These are phyloP conservation scores for Sebastes kiyomatsui DNA, from an alignment of 2,797 vertebrate genomes.

Conservation along the genomic window DNA sequence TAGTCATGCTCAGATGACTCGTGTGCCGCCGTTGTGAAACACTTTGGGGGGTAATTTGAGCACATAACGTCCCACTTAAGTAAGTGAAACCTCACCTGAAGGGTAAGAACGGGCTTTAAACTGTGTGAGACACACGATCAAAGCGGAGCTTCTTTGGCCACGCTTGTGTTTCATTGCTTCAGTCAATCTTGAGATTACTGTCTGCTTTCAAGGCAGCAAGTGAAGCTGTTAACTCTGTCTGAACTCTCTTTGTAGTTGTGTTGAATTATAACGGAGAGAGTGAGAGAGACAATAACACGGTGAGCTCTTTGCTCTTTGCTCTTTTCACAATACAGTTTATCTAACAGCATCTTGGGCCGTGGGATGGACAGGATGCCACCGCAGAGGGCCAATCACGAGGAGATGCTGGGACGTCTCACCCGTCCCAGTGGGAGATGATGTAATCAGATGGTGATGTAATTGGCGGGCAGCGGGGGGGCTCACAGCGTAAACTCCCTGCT, in stretches of 20 bases:
- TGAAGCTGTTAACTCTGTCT: not conserved
- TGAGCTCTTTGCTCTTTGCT: constrained; percentile 5
- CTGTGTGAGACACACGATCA: constrained; percentile 23
- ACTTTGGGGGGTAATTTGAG: not conserved
- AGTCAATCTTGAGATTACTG: constrained; percentile 41
- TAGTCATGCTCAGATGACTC: not conserved
- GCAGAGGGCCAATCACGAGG: constrained; percentile 17
- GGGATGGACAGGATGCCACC: not conserved
- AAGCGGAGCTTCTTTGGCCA: constrained; percentile 35
- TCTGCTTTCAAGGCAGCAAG: not conserved
- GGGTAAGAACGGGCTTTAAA: constrained; percentile 15
- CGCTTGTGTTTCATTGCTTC: constrained; percentile 23
- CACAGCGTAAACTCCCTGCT: constrained; percentile 31
- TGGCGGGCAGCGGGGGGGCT: constrained; percentile 8
- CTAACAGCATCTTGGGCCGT: constrained; percentile 2
- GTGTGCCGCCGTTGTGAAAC: not conserved
- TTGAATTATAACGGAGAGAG: constrained; percentile 8
- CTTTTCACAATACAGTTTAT: constrained; percentile 37
- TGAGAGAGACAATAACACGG: not conserved
- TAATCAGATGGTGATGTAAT: constrained; percentile 63
- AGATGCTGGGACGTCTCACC: constrained; percentile 29
- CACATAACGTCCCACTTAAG: not conserved
- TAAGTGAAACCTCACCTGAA: constrained; percentile 24
- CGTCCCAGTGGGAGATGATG: constrained; percentile 56
- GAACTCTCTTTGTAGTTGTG: constrained; percentile 21